These are phyloP conservation scores for Zonotrichia albicollis DNA, from an alignment of 2,797 vertebrate genomes.

Conservation along the genomic window DNA sequence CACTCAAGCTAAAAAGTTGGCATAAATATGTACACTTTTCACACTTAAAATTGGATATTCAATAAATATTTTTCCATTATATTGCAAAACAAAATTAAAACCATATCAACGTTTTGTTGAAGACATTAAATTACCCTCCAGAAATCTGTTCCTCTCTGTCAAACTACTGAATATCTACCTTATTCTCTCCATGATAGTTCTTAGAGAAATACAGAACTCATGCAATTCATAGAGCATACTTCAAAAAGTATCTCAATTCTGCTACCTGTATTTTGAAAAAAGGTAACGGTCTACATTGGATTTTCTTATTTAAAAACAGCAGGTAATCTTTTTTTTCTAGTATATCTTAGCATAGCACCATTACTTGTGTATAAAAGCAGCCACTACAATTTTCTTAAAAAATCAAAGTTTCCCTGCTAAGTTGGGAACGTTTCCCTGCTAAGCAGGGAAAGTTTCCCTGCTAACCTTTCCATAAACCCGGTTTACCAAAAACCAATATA, in stretches of 20 bases:
- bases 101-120: neutral
- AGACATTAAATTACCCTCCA: neutral
- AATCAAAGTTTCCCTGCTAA: neutral
- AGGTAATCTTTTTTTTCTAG: neutral
- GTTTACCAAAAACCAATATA: neutral
- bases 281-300: neutral
- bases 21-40: neutral
- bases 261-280: neutral
- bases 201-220: neutral
- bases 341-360: neutral
- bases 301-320: neutral
- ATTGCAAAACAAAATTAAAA: neutral
- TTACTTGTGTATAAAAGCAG: neutral
- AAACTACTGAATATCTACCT: neutral
- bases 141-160: neutral
- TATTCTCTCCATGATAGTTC: neutral
- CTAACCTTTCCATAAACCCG: neutral
- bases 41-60: neutral
- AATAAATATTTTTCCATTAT: neutral
- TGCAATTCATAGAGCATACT: neutral
- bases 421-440: neutral
- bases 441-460: neutral
- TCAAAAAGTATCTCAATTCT: neutral
- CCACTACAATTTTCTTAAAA: neutral
- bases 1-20: neutral